Percentiles rank a stretch among this genome's conserved stretches.
phyloP scores from a whole-genome alignment of 2,797 vertebrate species.

The Dryobates pubescens region DNA sequence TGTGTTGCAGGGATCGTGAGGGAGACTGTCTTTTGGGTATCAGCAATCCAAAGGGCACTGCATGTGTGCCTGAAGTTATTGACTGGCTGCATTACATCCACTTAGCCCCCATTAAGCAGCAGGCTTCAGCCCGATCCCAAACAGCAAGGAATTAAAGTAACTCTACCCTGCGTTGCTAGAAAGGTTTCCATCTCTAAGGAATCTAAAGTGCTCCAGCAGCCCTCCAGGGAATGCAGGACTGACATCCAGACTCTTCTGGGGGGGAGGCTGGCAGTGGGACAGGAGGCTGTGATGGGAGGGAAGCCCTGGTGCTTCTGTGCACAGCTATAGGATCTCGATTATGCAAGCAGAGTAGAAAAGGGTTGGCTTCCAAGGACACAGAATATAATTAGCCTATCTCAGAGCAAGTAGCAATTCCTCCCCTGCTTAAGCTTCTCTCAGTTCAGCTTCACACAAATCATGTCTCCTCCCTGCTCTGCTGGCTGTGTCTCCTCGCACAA shows the following conservation, averaged over 20 bases:
- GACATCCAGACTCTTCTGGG: slow-evolving; percentile 25
- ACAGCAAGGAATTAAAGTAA: slow-evolving; percentile 62
- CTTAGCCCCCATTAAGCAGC: slow-evolving; percentile 66
- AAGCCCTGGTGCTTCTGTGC: not conserved
- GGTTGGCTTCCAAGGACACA: slow-evolving; percentile 53
- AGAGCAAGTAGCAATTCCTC: slow-evolving; percentile 14
- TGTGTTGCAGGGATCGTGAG: slow-evolving; percentile 1
- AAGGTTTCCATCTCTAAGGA: slow-evolving; percentile 58
- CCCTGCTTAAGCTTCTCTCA: slow-evolving; percentile 36
- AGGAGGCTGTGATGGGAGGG: slow-evolving; percentile 11
- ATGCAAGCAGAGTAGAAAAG: slow-evolving; percentile 22
- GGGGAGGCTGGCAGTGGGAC: slow-evolving; percentile 13
- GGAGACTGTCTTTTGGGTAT: slow-evolving; percentile 31
- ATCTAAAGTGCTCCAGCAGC: slow-evolving; percentile 49
- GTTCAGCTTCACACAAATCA: slow-evolving; percentile 33
- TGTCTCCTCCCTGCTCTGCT: not conserved
- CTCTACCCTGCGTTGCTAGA: slow-evolving; percentile 35
- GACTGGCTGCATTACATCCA: slow-evolving; percentile 61
- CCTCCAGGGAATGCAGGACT: slow-evolving; percentile 36
- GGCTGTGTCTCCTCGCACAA: not conserved
- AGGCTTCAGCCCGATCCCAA: slow-evolving; percentile 47
- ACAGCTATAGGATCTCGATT: slow-evolving; percentile 5
- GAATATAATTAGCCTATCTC: slow-evolving; percentile 49
- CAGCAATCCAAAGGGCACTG: slow-evolving; percentile 43
- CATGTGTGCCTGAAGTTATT: slow-evolving; percentile 28